A percentile compares a stretch with the other conserved stretches of the same genome.
Evolutionary conservation across 2,113 vertebrate species (phyloP).

Genomic region (Mesocricetus auratus): DNA sequence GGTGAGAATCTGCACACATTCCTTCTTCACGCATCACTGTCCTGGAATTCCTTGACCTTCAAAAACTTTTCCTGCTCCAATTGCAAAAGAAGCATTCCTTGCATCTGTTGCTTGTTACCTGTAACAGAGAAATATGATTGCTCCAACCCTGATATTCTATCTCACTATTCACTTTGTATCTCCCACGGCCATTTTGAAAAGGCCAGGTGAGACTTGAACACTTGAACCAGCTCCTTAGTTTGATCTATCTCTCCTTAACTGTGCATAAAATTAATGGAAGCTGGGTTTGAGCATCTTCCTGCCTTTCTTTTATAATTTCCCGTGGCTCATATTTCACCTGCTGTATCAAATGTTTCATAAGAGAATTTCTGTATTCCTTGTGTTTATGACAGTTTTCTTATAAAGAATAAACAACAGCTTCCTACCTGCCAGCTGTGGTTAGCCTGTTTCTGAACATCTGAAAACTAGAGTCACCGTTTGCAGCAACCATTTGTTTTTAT

Average conservation of each 20-base stretch:
- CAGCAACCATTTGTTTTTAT: conserved; percentile 41
- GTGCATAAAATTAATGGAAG: conserved; percentile 46
- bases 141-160: not conserved
- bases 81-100: conserved; percentile 12
- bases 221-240: conserved; percentile 44
- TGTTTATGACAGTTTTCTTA: conserved; percentile 48
- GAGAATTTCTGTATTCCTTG: conserved; percentile 23
- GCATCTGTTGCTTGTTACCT: conserved; percentile 16
- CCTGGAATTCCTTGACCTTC: not conserved
- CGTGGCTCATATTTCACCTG: conserved; percentile 48
- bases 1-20: not conserved
- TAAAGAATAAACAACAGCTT: conserved; percentile 46
- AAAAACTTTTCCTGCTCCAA: not conserved
- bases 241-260: conserved; percentile 48
- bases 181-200: conserved; percentile 61
- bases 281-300: conserved; percentile 46
- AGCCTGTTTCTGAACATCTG: conserved; percentile 15
- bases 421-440: not conserved
- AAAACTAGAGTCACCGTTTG: not conserved
- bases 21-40: not conserved
- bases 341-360: conserved; percentile 44
- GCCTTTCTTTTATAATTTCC: conserved; percentile 48
- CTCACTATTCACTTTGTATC: not conserved
- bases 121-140: conserved; percentile 28
- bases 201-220: conserved; percentile 58